phyloP scores from a whole-genome alignment of 2,113 vertebrate genomes.

The Embiotoca jacksoni region DNA sequence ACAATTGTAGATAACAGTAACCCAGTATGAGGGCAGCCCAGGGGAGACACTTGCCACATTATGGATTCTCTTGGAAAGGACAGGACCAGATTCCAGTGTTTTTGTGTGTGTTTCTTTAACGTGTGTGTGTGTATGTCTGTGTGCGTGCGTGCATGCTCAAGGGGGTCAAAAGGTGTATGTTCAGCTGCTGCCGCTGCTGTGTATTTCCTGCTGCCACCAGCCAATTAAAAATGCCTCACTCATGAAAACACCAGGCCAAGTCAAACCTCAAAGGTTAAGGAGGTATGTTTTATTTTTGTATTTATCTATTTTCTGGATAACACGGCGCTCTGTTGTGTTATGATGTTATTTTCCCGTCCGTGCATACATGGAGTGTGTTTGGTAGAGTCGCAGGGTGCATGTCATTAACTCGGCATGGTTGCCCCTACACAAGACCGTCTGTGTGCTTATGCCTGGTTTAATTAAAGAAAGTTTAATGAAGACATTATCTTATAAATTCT shows the following conservation, averaged over 20 bases:
- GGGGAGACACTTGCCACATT: constrained; percentile 44
- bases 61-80: constrained; percentile 37
- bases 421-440: neutral
- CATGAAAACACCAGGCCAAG: neutral
- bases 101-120: neutral
- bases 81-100: constrained; percentile 18
- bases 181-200: constrained; percentile 11
- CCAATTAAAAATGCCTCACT: neutral
- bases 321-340: neutral
- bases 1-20: constrained; percentile 59
- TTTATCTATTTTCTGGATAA: neutral
- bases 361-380: neutral
- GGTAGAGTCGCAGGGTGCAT: neutral
- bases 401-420: neutral
- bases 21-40: constrained; percentile 28
- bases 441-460: neutral
- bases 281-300: too few species aligned
- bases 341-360: neutral
- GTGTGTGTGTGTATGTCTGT: neutral
- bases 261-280: neutral
- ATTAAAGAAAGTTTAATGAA: neutral
- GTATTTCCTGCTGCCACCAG: neutral
- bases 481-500: too few species aligned
- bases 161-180: constrained; percentile 1
- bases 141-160: neutral